phyloP scores from a whole-genome alignment of 2,797 vertebrate species.

The Phyllotis vaccarum region DNA sequence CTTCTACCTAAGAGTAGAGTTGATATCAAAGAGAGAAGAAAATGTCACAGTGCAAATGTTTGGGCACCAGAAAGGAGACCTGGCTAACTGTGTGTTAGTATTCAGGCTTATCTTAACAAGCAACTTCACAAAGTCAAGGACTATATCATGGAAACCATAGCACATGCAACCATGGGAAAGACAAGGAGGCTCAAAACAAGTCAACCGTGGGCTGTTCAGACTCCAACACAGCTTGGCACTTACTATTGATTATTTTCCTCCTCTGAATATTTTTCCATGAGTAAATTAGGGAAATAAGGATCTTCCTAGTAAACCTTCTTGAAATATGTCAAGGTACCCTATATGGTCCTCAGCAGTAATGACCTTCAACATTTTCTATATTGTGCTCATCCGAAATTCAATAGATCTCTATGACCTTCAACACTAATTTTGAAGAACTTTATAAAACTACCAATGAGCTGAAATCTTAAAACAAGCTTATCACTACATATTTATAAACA shows the following conservation, averaged over 20 bases:
- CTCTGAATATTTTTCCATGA: constrained; percentile 13
- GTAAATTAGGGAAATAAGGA: neutral
- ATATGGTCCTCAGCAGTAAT: neutral
- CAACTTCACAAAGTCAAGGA: constrained; percentile 7
- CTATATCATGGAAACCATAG: neutral
- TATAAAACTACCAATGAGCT: constrained; percentile 16
- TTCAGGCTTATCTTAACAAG: neutral
- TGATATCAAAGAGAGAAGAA: constrained; percentile 37
- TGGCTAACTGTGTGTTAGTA: neutral
- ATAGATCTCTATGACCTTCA: neutral
- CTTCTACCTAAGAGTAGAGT: neutral
- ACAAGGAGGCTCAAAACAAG: neutral
- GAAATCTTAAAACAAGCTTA: neutral
- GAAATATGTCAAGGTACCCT: neutral
- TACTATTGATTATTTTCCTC: neutral
- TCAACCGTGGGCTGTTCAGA: neutral
- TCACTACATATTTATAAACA: constrained; percentile 27
- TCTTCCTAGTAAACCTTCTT: neutral
- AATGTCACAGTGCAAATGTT: neutral
- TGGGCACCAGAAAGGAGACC: neutral
- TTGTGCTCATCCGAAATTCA: neutral
- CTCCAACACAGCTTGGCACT: neutral
- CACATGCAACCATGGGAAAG: neutral
- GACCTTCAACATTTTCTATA: neutral
- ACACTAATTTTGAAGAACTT: neutral